These are phyloP conservation scores for Alouatta caraya DNA, from an alignment of 2,797 vertebrate genomes.

Conservation along the genomic window DNA sequence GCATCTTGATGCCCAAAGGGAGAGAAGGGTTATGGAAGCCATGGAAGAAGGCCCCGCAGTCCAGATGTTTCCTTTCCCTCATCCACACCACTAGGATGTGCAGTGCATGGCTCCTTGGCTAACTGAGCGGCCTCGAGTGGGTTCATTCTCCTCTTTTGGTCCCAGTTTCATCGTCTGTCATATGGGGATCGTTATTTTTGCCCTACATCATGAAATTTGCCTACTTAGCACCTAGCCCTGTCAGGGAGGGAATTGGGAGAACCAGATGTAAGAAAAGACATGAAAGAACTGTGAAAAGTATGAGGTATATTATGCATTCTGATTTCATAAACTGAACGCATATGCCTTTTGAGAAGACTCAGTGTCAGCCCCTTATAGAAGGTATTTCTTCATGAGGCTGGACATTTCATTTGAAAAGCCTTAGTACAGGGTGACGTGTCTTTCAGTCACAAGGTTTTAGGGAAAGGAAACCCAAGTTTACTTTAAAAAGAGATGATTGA, in stretches of 20 bases:
- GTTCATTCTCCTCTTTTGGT: not conserved
- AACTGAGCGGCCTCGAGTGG: not conserved
- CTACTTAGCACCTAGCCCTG: not conserved
- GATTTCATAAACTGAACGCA: no score
- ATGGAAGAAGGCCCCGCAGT: not conserved
- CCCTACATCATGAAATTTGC: not conserved
- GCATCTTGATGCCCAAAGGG: not conserved
- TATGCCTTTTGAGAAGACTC: not conserved
- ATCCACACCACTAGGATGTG: not conserved
- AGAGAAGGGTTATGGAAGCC: not conserved
- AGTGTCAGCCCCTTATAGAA: fast-evolving
- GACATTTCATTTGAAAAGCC: not conserved
- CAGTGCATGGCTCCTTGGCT: not conserved
- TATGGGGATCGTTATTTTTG: not conserved
- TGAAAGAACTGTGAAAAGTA: not conserved
- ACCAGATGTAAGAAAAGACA: not conserved
- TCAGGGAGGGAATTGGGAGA: not conserved
- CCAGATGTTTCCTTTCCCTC: not conserved
- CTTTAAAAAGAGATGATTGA: not conserved
- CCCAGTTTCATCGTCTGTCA: not conserved
- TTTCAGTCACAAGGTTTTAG: not conserved
- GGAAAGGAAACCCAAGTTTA: not conserved
- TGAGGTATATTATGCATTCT: not conserved
- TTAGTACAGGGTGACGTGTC: not conserved
- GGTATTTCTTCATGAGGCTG: not conserved